These are phyloP conservation scores for Cancer borealis DNA, from an alignment of 2,888 invertebrate genomes.

Conservation along the genomic window DNA sequence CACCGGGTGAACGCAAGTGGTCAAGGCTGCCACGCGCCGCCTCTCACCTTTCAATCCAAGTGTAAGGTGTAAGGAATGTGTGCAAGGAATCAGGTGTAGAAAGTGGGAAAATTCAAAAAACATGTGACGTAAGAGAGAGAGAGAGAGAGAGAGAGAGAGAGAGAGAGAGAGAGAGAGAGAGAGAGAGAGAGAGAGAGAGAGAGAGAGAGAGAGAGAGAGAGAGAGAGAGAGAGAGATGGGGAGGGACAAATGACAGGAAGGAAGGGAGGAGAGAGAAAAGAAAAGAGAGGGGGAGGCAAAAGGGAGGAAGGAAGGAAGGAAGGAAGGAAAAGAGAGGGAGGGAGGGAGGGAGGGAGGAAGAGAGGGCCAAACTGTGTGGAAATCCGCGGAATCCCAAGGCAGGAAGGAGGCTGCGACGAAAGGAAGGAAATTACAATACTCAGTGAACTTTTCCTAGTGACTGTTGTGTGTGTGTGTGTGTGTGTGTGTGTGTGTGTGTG, in stretches of 20 bases:
- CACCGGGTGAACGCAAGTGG: too few relatives aligned
- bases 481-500: not conserved
- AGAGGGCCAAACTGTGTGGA: too few relatives aligned
- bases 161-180: not conserved
- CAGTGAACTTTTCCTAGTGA: not conserved
- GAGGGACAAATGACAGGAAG: too few relatives aligned
- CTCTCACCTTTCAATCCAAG: not conserved
- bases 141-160: slow-evolving; percentile 36
- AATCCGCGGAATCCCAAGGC: too few relatives aligned
- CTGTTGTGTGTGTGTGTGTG: not conserved
- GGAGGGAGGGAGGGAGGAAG: too few relatives aligned
- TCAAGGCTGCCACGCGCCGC: too few relatives aligned
- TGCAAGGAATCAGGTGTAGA: not conserved
- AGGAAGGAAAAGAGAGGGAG: not conserved
- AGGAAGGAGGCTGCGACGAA: too few relatives aligned
- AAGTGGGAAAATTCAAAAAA: too few relatives aligned
- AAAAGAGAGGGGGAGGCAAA: not conserved
- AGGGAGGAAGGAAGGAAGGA: not conserved
- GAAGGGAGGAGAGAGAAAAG: not conserved
- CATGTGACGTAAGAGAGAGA: not conserved
- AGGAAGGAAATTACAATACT: too few relatives aligned
- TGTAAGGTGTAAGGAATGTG: not conserved
- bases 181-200: not conserved
- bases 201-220: not conserved
- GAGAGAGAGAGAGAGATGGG: not conserved